These are phyloP conservation scores for Chelidonichthys spinosus DNA, from an alignment of 2,797 vertebrate species.

Conservation along the genomic window DNA sequence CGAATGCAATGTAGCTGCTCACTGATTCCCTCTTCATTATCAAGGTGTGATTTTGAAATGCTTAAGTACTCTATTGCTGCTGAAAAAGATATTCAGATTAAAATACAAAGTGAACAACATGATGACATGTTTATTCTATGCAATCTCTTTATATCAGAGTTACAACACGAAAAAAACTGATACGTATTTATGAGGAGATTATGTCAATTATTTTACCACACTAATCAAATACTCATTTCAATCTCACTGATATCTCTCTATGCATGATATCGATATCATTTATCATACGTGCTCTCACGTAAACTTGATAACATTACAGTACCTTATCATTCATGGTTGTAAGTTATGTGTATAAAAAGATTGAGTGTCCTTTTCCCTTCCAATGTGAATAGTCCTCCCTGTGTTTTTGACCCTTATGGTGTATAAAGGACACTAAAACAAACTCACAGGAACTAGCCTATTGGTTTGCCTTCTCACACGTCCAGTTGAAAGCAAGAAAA, in stretches of 20 bases:
- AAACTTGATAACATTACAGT: constrained; percentile 31
- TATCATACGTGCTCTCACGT: constrained; percentile 53
- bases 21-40: constrained; percentile 52
- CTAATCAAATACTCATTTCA: constrained; percentile 35
- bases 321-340: constrained; percentile 86
- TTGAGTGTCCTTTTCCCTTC: constrained; percentile 83
- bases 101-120: constrained; percentile 61
- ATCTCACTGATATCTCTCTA: constrained; percentile 62
- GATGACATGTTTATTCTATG: constrained; percentile 41
- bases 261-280: constrained; percentile 86
- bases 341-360: constrained; percentile 90
- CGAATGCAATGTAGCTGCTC: constrained; percentile 66
- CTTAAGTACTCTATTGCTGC: constrained; percentile 87
- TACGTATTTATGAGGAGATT: constrained; percentile 48
- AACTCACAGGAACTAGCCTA: constrained; percentile 3
- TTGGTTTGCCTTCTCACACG: neutral
- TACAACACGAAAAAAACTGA: constrained; percentile 24
- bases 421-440: constrained; percentile 17
- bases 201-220: constrained; percentile 17
- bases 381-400: constrained; percentile 28
- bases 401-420: constrained; percentile 25
- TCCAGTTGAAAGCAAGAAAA: neutral
- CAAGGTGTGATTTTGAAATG: constrained; percentile 78
- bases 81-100: constrained; percentile 72
- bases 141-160: constrained; percentile 38